Evolutionary conservation across 2,113 vertebrate genomes (phyloP).

Genomic region (Taurulus bubalis): DNA sequence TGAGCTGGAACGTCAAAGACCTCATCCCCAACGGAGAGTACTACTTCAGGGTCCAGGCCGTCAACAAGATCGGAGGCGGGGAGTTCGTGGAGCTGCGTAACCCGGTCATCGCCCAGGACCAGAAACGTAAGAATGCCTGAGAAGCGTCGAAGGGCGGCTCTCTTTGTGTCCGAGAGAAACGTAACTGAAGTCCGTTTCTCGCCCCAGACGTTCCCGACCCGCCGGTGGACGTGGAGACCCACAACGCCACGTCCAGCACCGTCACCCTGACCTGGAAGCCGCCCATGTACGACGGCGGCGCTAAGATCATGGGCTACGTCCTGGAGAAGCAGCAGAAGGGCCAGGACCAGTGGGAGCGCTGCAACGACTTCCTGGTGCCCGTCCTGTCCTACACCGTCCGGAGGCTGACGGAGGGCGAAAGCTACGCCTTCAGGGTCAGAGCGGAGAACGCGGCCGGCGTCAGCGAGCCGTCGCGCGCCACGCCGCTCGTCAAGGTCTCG

Average conservation of each 20-base stretch:
- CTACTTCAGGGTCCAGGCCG: conserved; percentile 96
- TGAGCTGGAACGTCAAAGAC: conserved; percentile 95
- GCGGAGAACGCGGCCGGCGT: conserved; percentile 95
- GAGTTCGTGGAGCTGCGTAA: conserved; percentile 96
- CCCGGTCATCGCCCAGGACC: conserved; percentile 95
- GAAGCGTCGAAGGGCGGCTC: background rate
- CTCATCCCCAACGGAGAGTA: conserved; percentile 96
- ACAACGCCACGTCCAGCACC: conserved; percentile 92
- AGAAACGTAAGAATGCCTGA: conserved; percentile 85
- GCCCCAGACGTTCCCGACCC: conserved; percentile 92
- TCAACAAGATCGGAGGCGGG: conserved; percentile 98
- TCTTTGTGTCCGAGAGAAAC: background rate
- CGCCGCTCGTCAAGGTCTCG: conserved; percentile 88
- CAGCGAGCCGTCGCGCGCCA: conserved; percentile 92
- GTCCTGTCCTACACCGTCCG: conserved; percentile 94
- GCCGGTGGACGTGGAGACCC: conserved; percentile 92
- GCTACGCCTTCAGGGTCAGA: conserved; percentile 92
- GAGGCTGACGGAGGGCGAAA: conserved; percentile 89
- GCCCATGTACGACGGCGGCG: conserved; percentile 94
- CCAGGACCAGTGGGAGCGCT: conserved; percentile 91
- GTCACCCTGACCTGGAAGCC: conserved; percentile 98
- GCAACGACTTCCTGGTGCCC: conserved; percentile 96
- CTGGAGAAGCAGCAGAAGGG: conserved; percentile 93
- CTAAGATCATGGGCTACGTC: conserved; percentile 97
- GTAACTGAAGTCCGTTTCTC: background rate